Evolutionary conservation across 2,113 vertebrate genomes (phyloP), one percentile per base, ranked within the genome.

Genomic region (Scomber scombrus): DNA sequence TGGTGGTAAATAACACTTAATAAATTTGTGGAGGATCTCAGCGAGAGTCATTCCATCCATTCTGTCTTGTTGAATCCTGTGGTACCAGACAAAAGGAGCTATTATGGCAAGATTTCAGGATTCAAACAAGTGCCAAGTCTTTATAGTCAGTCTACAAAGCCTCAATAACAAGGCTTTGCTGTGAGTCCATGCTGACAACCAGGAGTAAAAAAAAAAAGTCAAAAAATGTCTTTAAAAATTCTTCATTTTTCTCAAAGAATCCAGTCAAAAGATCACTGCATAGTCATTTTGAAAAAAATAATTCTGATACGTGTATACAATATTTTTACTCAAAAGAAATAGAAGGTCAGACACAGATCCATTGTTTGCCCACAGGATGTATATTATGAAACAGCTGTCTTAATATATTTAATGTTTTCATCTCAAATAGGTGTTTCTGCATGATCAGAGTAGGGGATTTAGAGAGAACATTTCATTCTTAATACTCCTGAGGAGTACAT

Each of bases 161-260:
- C 40, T 46, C 57, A 49, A 47, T 51, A 79, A 67, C 31, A 81
- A 71, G 26, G 34, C 34, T 67, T 40, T 71, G 21, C 51, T 2
- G 45, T 29, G 47, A 71, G 11, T 84, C 51, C 68, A 63, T 21
- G 34, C 46, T 68, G 77, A 50, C 34, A 75, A 50, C 11, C 57
- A 54, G 29, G 9, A 60, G 54, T 84, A 13, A 49, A 70, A 31
- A 63, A 61, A 46, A 2, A 5, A 31, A 31, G n/a, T n/a, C n/a
- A n/a, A n/a, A n/a, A 34, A 34, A 34, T 6, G 31, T 34, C 47
- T 71, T 71, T 62, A 31, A 75, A 29, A 49, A 49, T 29, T 65
- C 11, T 78, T 75, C 61, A 47, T 61, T 49, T 66, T 46, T n/a
- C 57, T 67, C 11, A 46, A 49, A 40, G 4, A 5, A 60, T 40